phyloP scores from a whole-genome alignment of 2,888 invertebrate genomes.

The Chironomus riparius region DNA sequence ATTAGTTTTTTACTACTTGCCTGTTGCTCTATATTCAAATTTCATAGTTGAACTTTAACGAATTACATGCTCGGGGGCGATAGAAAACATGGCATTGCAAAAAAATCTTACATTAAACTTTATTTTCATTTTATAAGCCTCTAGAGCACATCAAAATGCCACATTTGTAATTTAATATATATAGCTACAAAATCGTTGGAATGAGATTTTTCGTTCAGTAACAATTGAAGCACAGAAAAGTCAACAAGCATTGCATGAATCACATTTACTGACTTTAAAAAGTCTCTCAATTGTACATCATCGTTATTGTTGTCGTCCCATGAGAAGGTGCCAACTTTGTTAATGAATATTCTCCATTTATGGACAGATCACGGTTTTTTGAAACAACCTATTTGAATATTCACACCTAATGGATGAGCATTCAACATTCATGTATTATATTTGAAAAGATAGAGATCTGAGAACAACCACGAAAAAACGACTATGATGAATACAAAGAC shows the following conservation, averaged over 20 bases:
- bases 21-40: constrained; percentile 1
- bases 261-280: neutral
- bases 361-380: constrained; percentile 15
- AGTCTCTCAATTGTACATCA: no score
- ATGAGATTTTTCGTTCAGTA: neutral
- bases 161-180: constrained; percentile 17
- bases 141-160: neutral
- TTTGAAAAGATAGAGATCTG: neutral
- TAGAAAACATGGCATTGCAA: neutral
- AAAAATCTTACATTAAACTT: neutral
- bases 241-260: neutral
- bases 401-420: constrained; percentile 19
- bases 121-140: neutral
- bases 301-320: neutral
- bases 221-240: neutral
- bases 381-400: constrained; percentile 14
- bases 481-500: neutral
- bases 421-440: neutral
- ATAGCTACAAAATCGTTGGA: neutral
- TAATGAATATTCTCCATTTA: constrained; percentile 20
- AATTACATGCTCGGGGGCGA: constrained; percentile 1
- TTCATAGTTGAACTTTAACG: constrained; percentile 8
- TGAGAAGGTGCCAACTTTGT: constrained; percentile 18
- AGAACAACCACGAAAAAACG: neutral
- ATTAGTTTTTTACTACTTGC: neutral